These are phyloP conservation scores for Pipistrellus nathusii DNA, from an alignment of 2,797 vertebrate species.

Conservation along the genomic window DNA sequence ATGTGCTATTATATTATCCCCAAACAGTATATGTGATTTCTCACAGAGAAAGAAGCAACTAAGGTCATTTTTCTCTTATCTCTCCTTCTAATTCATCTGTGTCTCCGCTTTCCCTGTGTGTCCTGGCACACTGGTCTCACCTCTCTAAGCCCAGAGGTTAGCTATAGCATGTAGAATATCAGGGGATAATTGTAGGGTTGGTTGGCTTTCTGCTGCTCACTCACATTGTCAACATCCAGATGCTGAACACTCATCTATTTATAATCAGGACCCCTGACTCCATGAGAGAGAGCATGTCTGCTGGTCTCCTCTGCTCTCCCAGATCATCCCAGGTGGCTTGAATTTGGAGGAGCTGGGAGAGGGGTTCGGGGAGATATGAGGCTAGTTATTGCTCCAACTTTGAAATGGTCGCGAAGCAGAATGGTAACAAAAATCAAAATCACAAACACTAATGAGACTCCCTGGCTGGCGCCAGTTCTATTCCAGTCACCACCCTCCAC, in stretches of 20 bases:
- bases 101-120: neutral
- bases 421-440: constrained; percentile 64
- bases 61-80: neutral
- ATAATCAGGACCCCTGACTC: neutral
- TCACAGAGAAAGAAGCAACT: neutral
- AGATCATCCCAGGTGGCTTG: constrained; percentile 45
- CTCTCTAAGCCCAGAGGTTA: neutral
- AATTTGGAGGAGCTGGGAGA: neutral
- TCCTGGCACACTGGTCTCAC: neutral
- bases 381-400: constrained; percentile 2
- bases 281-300: neutral
- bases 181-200: neutral
- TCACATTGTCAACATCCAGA: neutral
- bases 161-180: neutral
- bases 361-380: neutral
- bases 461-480: constrained; percentile 49
- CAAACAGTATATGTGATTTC: neutral
- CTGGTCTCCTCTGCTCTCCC: constrained; percentile 22
- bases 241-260: neutral
- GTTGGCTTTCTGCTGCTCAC: neutral
- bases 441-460: constrained; percentile 71
- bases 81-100: neutral
- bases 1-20: neutral
- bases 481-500: constrained; percentile 57
- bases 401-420: constrained; percentile 23